These are phyloP conservation scores for Dascyllus trimaculatus DNA, from an alignment of 2,113 vertebrate species.

Conservation along the genomic window DNA sequence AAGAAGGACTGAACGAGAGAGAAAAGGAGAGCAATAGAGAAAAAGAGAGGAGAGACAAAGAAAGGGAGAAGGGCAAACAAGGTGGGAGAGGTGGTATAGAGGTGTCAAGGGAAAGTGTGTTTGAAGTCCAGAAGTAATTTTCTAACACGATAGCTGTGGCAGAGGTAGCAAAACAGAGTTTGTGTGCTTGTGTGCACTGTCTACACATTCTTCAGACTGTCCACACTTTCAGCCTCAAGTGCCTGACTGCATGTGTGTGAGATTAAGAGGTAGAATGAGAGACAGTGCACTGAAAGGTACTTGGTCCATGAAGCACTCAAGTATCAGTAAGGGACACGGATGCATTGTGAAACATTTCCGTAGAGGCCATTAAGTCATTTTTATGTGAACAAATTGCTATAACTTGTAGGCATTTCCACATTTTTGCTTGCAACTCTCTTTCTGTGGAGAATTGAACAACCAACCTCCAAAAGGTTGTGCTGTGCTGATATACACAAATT, in stretches of 20 bases:
- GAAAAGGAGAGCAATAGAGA: conserved; percentile 13
- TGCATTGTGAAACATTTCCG: conserved; percentile 58
- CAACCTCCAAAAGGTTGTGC: conserved; percentile 11
- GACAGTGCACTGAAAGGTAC: conserved; percentile 64
- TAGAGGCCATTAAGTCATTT: conserved; percentile 69
- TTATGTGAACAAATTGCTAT: conserved; percentile 54
- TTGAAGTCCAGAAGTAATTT: conserved; percentile 76
- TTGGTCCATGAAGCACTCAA: conserved; percentile 65
- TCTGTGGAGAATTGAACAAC: conserved; percentile 19
- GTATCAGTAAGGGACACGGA: conserved; percentile 60
- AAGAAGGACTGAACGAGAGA: conserved; percentile 13
- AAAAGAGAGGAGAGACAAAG: conserved; percentile 10
- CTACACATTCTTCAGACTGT: conserved; percentile 49
- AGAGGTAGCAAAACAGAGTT: conserved; percentile 46
- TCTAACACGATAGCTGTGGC: conserved; percentile 53
- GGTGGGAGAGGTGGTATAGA: conserved; percentile 48
- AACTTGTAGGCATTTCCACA: conserved; percentile 46
- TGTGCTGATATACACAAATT: conserved; percentile 8
- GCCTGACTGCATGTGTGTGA: conserved; percentile 41
- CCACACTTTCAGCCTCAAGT: conserved; percentile 47
- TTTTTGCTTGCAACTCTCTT: conserved; percentile 25
- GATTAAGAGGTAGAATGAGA: conserved; percentile 36
- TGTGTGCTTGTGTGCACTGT: conserved; percentile 28
- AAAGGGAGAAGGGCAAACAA: conserved; percentile 57
- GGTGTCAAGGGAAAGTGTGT: conserved; percentile 56